These are phyloP conservation scores for Leptoteleia sp. DNA, from an alignment of 1,140 invertebrate genomes.

Conservation along the genomic window DNA sequence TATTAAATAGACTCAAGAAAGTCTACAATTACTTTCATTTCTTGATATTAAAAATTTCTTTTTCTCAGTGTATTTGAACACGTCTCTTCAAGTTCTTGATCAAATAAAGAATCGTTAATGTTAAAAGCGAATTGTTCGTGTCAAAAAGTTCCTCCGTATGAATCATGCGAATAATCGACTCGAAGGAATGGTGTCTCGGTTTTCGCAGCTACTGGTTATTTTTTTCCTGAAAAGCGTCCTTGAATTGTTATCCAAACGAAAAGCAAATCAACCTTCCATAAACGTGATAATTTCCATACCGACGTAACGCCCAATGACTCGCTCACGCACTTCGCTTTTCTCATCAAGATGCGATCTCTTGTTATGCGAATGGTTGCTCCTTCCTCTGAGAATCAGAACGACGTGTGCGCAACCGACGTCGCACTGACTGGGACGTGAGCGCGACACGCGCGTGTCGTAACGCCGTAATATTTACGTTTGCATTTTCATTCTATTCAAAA, in stretches of 20 bases:
- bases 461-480: constrained; percentile 12
- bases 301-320: constrained; percentile 37
- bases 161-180: too few species aligned
- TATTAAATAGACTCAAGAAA: too few species aligned
- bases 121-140: too few species aligned
- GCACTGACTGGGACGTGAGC: constrained; percentile 36
- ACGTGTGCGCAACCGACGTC: constrained; percentile 63
- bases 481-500: constrained; percentile 58
- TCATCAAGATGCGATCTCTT: constrained; percentile 70
- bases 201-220: background rate
- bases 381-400: constrained; percentile 75
- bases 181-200: too few species aligned
- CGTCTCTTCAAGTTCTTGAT: too few species aligned
- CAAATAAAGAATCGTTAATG: too few species aligned
- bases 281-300: constrained; percentile 25
- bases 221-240: constrained; percentile 14
- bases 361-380: constrained; percentile 68
- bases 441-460: constrained; percentile 46
- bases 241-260: constrained; percentile 24
- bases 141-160: too few species aligned
- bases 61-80: too few species aligned
- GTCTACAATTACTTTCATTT: too few species aligned
- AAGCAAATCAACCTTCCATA: constrained; percentile 24
- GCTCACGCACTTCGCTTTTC: constrained; percentile 50
- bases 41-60: too few species aligned